These are phyloP conservation scores for Gobionotothen gibberifrons DNA, from an alignment of 2,797 vertebrate species.

Conservation along the genomic window DNA sequence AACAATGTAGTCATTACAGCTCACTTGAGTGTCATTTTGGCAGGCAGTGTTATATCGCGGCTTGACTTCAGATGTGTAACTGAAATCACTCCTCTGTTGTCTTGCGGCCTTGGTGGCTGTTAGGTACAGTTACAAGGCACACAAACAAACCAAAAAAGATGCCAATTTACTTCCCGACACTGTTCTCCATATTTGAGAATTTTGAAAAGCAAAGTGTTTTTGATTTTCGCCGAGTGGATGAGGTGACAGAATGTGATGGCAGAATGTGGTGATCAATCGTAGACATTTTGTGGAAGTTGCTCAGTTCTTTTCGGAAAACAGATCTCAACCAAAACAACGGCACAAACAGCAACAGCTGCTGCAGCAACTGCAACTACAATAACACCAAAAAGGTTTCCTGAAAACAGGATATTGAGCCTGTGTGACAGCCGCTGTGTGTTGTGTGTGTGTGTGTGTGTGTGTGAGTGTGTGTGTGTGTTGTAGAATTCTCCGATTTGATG, in stretches of 20 bases:
- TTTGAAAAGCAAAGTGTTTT: slow-evolving; percentile 81
- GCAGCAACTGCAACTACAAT: slow-evolving; percentile 53
- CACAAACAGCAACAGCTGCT: slow-evolving; percentile 67
- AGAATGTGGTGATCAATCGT: slow-evolving; percentile 77
- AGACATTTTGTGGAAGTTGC: slow-evolving; percentile 72
- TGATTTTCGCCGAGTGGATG: slow-evolving; percentile 61
- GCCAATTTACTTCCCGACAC: slow-evolving; percentile 80
- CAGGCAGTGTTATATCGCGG: slow-evolving; percentile 78
- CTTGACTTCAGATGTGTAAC: slow-evolving; percentile 82
- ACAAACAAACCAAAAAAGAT: slow-evolving; percentile 84
- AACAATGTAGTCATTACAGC: slow-evolving; percentile 84
- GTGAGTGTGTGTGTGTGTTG: slow-evolving; percentile 30
- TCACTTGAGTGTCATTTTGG: slow-evolving; percentile 85
- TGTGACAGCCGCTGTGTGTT: slow-evolving; percentile 38
- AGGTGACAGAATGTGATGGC: slow-evolving; percentile 63
- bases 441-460: slow-evolving; percentile 32
- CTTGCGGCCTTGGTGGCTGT: slow-evolving; percentile 82
- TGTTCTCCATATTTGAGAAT: slow-evolving; percentile 75
- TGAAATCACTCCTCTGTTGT: slow-evolving; percentile 82
- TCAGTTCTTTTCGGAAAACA: slow-evolving; percentile 59
- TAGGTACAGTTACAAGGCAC: slow-evolving; percentile 80
- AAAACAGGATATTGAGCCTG: slow-evolving; percentile 48
- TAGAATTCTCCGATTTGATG: slow-evolving; percentile 66
- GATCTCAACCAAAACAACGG: slow-evolving; percentile 64
- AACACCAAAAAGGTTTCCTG: slow-evolving; percentile 52